Base-by-base conservation (phyloP, 2,113 vertebrate species). In the Eulacestoma nigropectus region DNA sequence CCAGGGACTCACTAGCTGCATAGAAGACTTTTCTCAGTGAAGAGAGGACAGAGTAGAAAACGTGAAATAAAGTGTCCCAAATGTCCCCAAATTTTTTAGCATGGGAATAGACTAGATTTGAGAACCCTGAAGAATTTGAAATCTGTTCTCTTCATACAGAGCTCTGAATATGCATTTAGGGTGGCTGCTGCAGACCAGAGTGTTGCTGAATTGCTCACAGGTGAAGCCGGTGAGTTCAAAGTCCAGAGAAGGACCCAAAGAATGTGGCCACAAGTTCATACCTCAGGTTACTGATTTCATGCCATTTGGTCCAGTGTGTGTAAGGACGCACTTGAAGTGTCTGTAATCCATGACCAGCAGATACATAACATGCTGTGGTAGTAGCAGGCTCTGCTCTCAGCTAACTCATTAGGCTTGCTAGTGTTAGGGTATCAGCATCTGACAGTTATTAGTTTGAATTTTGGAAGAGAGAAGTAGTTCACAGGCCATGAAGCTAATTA, bases 221-320 rank as follows among this genome's bases (percentile, higher is more conserved):
- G 35, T 84, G 47, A 67, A 74, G 27, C 18, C 27, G 29, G 11
- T 15, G n/a, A 37, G 2, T 70, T 78, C 10, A 2, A 72, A 89
- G 49, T n/a, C 13, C 19, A 79, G 55, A 74, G 86, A 44, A 52
- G 20, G 16, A 55, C 30, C 13, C 67, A 8, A 53, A 82, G 47
- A 82, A 26, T 13, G 12, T 2, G 2, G 53, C 46, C 44, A 16
- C 7, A 23, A 37, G 5, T 63, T 78, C 8, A 12, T 26, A 17
- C 16, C 30, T 56, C 5, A 22, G 13, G 30, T 60, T 44, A 14
- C 44, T 60, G 60, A 15, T 72, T 39, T 32, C 13, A 3, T 67
- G 56, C 22, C 0, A 0, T 22, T 81, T 44, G 62, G 42, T 64
- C 27, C 21, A 44, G 33, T 32, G 52, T 19, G 2, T 16, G 2